Evolutionary conservation across 2,797 vertebrate genomes (phyloP), one percentile per base, ranked within the genome.

Genomic region (Streptopelia turtur): DNA sequence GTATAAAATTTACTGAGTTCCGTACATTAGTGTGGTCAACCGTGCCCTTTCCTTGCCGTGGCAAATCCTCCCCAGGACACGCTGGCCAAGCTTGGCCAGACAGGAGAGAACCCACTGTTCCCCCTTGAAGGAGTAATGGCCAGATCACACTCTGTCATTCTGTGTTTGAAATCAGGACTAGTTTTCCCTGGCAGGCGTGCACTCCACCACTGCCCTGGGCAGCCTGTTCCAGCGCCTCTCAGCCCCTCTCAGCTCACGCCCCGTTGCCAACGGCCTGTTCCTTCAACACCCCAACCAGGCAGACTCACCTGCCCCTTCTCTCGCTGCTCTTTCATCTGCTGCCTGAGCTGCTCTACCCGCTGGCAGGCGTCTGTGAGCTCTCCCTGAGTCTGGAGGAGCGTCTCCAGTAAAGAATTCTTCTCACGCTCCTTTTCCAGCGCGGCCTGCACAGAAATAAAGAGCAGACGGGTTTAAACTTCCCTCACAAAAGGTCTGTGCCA

Each of bases 341-440:
- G 94, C 84, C 97, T 97, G 33, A 94, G 96, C 66, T 95, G 96
- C 52, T 97, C 96, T 56, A 99, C 88, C 81, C 98, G 97, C 53
- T 91, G 92, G 56, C 95, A 87, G 66, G 98, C 95, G 16, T 83
- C 86, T 33, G 90, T 95, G n/a, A 98, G 75, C 43, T 97, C 96
- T 76, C 79, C 95, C 70, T 84, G 95, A 56, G 95, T 97, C n/a
- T 94, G 96, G 25, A 97, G 84, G 41, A 98, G 87, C 2, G 83
- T 94, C 63, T 97, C 97, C 70, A 96, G 65, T 12, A 98, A 94
- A 83, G 92, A 95, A 22, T 92, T 71, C 83, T 92, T 97, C 71
- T 98, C 97, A 6, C 59, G 88, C 87, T 98, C 97, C 39, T 96
- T 97, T 89, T 97, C 96, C 22, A 96, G 89, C 52, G 97, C 89